phyloP scores from a whole-genome alignment of 2,113 vertebrate genomes.

The Nothoprocta pentlandii region DNA sequence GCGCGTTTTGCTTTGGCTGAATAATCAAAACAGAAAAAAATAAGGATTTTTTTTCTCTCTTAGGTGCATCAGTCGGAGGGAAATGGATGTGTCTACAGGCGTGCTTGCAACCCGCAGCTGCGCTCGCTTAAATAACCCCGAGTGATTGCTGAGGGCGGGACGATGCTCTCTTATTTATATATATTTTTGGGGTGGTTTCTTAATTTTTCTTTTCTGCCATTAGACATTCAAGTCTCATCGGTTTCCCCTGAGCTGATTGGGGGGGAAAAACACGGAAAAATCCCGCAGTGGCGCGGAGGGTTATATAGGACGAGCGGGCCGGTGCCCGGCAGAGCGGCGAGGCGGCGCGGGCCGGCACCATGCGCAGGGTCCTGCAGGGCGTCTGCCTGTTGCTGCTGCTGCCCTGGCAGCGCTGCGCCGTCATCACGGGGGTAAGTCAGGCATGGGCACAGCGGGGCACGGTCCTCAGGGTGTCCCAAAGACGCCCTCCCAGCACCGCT shows the following conservation, averaged over 20 bases:
- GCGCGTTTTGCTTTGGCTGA: background rate
- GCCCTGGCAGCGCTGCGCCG: conserved; percentile 32
- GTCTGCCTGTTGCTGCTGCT: conserved; percentile 62
- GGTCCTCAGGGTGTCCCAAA: too few species aligned
- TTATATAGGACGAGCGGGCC: conserved; percentile 64
- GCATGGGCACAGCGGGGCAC: too few species aligned
- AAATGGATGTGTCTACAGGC: background rate
- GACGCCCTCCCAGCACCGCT: too few species aligned
- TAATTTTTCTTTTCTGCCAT: conserved; percentile 1
- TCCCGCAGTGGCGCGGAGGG: background rate
- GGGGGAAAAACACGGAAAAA: background rate
- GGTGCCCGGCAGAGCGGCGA: conserved; percentile 10
- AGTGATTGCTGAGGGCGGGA: background rate
- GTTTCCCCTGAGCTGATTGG: conserved; percentile 47
- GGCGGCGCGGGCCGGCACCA: background rate
- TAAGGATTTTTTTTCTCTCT: too few species aligned
- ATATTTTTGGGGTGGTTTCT: background rate
- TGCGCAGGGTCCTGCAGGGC: conserved; percentile 22
- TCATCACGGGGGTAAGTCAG: conserved; percentile 76
- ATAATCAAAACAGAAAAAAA: background rate
- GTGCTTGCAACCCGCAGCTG: background rate
- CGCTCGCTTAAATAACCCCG: background rate
- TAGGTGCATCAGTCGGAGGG: background rate
- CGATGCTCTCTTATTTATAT: background rate
- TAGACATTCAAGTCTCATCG: conserved; percentile 66